These are phyloP conservation scores for Zaprionus africanus DNA, from an alignment of 1,140 invertebrate genomes.

Conservation along the genomic window DNA sequence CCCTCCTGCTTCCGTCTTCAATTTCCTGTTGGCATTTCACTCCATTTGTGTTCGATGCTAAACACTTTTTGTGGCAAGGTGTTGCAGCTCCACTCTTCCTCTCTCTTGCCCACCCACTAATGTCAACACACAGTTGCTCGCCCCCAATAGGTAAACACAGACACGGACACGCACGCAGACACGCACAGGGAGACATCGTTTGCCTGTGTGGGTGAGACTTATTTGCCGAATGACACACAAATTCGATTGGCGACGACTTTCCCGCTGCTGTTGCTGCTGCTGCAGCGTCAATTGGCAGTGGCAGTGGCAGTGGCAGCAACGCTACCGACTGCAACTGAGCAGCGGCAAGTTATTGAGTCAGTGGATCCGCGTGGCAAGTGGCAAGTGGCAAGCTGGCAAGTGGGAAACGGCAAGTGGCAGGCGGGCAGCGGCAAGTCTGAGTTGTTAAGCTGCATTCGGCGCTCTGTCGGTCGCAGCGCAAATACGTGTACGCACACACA, in stretches of 20 bases:
- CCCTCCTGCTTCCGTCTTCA: slow-evolving; percentile 41
- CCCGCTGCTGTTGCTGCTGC: slow-evolving; percentile 13
- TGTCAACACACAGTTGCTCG: background rate
- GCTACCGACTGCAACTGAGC: background rate
- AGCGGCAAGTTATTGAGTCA: slow-evolving; percentile 56
- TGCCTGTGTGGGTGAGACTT: slow-evolving; percentile 35
- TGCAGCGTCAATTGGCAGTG: slow-evolving; percentile 22
- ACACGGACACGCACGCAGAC: slow-evolving; percentile 5
- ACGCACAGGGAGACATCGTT: background rate
- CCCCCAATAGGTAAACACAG: slow-evolving; percentile 8
- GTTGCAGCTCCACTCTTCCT: background rate
- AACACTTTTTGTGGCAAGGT: slow-evolving; percentile 33
- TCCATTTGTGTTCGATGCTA: slow-evolving; percentile 55
- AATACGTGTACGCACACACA: slow-evolving; percentile 19
- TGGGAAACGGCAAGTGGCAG: slow-evolving; percentile 18
- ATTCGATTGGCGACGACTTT: slow-evolving; percentile 65
- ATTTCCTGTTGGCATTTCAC: slow-evolving; percentile 61
- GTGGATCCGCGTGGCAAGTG: slow-evolving; percentile 21
- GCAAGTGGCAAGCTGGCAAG: slow-evolving; percentile 37
- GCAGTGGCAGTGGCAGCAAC: background rate
- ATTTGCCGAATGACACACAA: slow-evolving; percentile 73
- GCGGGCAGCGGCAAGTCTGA: slow-evolving; percentile 53
- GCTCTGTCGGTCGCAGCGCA: slow-evolving; percentile 21
- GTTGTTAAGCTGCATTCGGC: slow-evolving; percentile 73
- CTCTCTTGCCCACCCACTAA: background rate